Percentiles rank a stretch among this genome's conserved stretches.
These are phyloP conservation scores for Lontra canadensis DNA, from an alignment of 2,113 vertebrate species.

Conservation along the genomic window DNA sequence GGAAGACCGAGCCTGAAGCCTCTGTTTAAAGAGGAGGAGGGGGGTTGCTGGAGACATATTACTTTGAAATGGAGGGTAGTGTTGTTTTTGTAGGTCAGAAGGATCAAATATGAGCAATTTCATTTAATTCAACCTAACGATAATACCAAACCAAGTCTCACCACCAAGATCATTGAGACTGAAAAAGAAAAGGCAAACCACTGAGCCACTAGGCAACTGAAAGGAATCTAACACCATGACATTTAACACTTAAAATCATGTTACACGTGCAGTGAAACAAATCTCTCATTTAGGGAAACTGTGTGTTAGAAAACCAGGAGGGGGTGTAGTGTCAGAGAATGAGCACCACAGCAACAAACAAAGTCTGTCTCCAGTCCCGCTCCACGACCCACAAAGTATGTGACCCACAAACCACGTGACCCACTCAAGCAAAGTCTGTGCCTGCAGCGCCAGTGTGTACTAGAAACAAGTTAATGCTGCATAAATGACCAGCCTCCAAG, in stretches of 20 bases:
- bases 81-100: not conserved
- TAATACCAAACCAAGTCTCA: conserved; percentile 1
- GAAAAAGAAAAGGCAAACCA: no score
- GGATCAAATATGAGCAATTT: conserved; percentile 16
- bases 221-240: not conserved
- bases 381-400: not conserved
- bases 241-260: not conserved
- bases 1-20: not conserved
- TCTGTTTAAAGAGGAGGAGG: not conserved
- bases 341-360: not conserved
- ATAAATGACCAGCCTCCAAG: not conserved
- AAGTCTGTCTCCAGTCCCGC: not conserved
- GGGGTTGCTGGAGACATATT: no score
- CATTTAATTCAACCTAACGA: conserved; percentile 1
- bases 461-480: not conserved
- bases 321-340: not conserved
- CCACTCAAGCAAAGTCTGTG: not conserved
- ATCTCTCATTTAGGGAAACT: not conserved
- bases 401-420: no score
- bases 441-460: not conserved
- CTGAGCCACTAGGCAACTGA: no score
- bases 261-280: not conserved
- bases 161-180: not conserved
- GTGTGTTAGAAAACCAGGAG: not conserved
- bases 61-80: not conserved